These are phyloP conservation scores for Homarus gammarus DNA, from an alignment of 2,888 invertebrate species.

Conservation along the genomic window DNA sequence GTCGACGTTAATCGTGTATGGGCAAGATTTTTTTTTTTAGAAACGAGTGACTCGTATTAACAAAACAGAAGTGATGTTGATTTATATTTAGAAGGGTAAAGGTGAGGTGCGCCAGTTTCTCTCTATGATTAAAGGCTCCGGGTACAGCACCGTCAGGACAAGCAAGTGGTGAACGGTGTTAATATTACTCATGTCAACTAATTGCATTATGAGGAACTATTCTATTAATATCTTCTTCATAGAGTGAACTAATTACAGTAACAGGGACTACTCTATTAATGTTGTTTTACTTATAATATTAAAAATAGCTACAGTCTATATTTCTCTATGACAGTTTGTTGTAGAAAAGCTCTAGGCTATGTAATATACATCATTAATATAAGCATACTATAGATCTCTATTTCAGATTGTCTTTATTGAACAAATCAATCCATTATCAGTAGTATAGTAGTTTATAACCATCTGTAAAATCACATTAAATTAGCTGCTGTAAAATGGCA, in stretches of 20 bases:
- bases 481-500: not conserved
- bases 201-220: not conserved
- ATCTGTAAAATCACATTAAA: not conserved
- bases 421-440: not conserved
- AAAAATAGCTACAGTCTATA: not conserved
- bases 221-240: not conserved
- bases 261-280: not conserved
- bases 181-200: not conserved
- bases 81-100: too few relatives aligned
- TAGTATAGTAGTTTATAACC: not conserved
- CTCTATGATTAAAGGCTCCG: not conserved
- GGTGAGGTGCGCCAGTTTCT: too few relatives aligned
- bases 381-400: not conserved
- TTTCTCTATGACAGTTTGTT: not conserved
- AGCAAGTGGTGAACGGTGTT: not conserved
- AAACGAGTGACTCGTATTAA: too few relatives aligned
- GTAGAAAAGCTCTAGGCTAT: not conserved
- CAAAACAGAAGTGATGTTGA: too few relatives aligned
- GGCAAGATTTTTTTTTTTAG: too few relatives aligned
- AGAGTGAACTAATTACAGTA: not conserved
- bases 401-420: not conserved
- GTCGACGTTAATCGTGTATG: too few relatives aligned
- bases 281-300: not conserved
- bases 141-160: not conserved
- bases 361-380: conserved; percentile 18